These are phyloP conservation scores for Rhinogobio ventralis DNA, from an alignment of 2,797 vertebrate species.

Conservation along the genomic window DNA sequence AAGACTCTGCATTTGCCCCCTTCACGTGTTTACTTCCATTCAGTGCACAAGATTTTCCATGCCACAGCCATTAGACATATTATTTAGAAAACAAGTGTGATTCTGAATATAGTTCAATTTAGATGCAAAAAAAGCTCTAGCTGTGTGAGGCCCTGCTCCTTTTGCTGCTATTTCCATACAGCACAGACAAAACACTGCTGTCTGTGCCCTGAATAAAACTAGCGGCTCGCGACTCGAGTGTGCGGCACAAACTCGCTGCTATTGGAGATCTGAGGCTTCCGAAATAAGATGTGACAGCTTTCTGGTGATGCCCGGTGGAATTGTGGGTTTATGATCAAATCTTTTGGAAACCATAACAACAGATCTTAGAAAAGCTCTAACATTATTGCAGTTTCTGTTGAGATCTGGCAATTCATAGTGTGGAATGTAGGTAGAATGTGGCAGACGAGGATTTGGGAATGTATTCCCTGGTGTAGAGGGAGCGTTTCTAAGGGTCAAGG, in stretches of 20 bases:
- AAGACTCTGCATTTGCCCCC: slow-evolving; percentile 1
- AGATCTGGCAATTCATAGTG: slow-evolving; percentile 5
- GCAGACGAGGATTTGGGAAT: slow-evolving; percentile 15
- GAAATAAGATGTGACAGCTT: slow-evolving; percentile 33
- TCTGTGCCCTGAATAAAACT: slow-evolving; percentile 48
- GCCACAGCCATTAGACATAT: slow-evolving; percentile 31
- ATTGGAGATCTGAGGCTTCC: slow-evolving; percentile 36
- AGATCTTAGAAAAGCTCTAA: slow-evolving; percentile 23
- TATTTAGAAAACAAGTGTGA: slow-evolving; percentile 24
- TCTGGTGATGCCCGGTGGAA: slow-evolving; percentile 35
- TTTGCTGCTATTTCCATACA: slow-evolving; percentile 39
- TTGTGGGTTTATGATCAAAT: slow-evolving; percentile 34
- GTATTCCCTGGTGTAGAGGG: not conserved
- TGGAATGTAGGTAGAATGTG: not conserved
- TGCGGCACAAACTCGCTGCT: not conserved
- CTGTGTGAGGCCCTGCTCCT: slow-evolving; percentile 38
- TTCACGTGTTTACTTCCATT: slow-evolving; percentile 11
- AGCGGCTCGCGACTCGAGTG: slow-evolving; percentile 5
- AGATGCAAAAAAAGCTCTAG: slow-evolving; percentile 40
- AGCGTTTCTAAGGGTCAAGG: slow-evolving; percentile 45
- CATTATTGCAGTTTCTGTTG: slow-evolving; percentile 2
- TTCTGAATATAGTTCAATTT: slow-evolving; percentile 50
- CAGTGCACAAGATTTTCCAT: not conserved
- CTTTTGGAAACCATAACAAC: slow-evolving; percentile 40
- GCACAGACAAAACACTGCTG: slow-evolving; percentile 39